phyloP scores from a whole-genome alignment of 2,113 vertebrate genomes.

The Mesembrinibis cayennensis region DNA sequence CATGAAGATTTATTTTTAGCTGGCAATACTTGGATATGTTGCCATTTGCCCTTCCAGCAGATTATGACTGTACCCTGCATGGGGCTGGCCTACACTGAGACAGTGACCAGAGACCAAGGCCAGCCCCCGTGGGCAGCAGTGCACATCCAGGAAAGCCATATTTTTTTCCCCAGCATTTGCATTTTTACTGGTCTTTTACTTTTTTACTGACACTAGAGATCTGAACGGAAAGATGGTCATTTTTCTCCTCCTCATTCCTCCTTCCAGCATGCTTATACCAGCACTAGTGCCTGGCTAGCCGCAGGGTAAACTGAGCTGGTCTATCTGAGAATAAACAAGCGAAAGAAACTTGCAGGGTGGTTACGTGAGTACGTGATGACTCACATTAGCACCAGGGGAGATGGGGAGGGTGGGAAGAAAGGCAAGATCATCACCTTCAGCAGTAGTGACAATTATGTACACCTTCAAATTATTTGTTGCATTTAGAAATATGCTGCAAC shows the following conservation, averaged over 20 bases:
- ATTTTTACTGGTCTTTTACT: background rate
- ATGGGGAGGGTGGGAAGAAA: background rate
- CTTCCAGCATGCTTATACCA: background rate
- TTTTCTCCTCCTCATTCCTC: background rate
- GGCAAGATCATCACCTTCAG: background rate
- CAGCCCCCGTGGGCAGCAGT: accelerated
- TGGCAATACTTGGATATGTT: background rate
- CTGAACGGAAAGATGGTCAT: background rate
- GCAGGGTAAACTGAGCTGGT: background rate
- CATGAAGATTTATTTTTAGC: background rate
- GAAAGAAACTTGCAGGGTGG: background rate
- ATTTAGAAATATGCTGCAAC: background rate
- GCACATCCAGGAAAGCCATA: background rate
- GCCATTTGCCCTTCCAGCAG: background rate
- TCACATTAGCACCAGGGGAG: accelerated
- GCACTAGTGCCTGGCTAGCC: background rate
- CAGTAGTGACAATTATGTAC: background rate
- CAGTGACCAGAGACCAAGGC: accelerated
- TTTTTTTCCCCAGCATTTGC: background rate
- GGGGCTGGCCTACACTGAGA: background rate
- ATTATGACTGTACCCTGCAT: background rate
- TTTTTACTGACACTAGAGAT: background rate
- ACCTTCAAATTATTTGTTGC: background rate
- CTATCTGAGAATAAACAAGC: background rate
- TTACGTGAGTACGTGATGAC: background rate